Evolutionary conservation across 2,113 vertebrate genomes (phyloP).

Genomic region (Periophthalmus modestus): DNA sequence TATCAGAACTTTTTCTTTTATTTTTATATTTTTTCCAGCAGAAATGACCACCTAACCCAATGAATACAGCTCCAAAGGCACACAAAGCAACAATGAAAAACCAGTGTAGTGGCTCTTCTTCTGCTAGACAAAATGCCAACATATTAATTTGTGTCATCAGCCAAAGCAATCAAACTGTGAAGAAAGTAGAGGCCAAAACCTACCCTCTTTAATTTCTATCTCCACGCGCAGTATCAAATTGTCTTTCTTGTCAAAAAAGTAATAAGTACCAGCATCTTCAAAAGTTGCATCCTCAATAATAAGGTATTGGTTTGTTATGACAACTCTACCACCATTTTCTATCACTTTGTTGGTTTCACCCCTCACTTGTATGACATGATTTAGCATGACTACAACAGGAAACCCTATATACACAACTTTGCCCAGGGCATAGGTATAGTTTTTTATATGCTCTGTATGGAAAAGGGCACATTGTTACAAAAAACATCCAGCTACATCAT

Average conservation of each 20-base stretch:
- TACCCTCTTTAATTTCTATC: background rate
- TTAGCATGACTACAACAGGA: fast-evolving
- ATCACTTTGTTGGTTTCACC: background rate
- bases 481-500: background rate
- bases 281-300: background rate
- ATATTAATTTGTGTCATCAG: background rate
- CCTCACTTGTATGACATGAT: background rate
- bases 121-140: slow-evolving; percentile 5
- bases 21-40: slow-evolving; percentile 39
- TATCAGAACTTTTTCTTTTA: slow-evolving; percentile 8
- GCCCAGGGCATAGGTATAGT: fast-evolving
- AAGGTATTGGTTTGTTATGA: fast-evolving
- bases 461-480: background rate
- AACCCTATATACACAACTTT: fast-evolving
- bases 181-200: slow-evolving; percentile 2
- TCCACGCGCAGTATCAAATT: slow-evolving; percentile 8
- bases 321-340: background rate
- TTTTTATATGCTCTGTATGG: background rate
- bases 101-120: fast-evolving
- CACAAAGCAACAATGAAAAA: background rate
- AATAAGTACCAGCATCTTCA: slow-evolving; percentile 26
- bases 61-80: background rate
- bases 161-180: background rate
- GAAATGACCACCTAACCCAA: slow-evolving; percentile 30
- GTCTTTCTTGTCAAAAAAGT: slow-evolving; percentile 31